phyloP scores from a whole-genome alignment of 2,888 invertebrate species.

The Dermolepida albohirtum region DNA sequence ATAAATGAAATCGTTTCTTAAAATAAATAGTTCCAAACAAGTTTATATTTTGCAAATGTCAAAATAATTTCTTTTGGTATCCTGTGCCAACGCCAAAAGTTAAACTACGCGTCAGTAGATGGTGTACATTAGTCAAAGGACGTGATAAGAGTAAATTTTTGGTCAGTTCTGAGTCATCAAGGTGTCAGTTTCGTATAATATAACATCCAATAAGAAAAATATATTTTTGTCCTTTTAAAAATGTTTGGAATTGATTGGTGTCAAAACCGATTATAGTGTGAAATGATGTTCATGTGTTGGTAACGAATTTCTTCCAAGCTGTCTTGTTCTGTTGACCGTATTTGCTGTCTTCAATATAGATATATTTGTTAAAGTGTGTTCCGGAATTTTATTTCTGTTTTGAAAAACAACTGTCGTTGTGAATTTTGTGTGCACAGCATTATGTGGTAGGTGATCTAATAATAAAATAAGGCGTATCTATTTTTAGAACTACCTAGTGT shows the following conservation, averaged over 20 bases:
- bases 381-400: constrained; percentile 21
- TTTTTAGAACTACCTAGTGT: constrained; percentile 34
- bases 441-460: constrained; percentile 35
- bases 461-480: constrained; percentile 39
- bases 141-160: constrained; percentile 30
- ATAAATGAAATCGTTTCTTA: too few species aligned
- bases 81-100: background rate
- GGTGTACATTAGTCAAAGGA: constrained; percentile 1
- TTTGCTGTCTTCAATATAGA: constrained; percentile 21
- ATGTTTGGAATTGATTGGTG: constrained; percentile 1
- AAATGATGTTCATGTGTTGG: constrained; percentile 32
- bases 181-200: constrained; percentile 27
- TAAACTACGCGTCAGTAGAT: constrained; percentile 3
- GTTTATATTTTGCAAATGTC: too few species aligned
- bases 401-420: constrained; percentile 8
- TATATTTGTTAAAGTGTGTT: constrained; percentile 23
- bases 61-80: too few species aligned
- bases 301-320: constrained; percentile 35
- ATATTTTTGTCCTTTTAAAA: background rate
- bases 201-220: constrained; percentile 2
- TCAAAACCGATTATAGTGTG: constrained; percentile 11
- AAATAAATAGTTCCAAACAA: too few species aligned
- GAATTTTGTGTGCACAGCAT: constrained; percentile 33
- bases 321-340: constrained; percentile 27
- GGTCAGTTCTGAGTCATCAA: constrained; percentile 34